Evolutionary conservation across 2,113 vertebrate species (phyloP), one percentile per base, ranked within the genome.

Genomic region (Pontoporia blainvillei): DNA sequence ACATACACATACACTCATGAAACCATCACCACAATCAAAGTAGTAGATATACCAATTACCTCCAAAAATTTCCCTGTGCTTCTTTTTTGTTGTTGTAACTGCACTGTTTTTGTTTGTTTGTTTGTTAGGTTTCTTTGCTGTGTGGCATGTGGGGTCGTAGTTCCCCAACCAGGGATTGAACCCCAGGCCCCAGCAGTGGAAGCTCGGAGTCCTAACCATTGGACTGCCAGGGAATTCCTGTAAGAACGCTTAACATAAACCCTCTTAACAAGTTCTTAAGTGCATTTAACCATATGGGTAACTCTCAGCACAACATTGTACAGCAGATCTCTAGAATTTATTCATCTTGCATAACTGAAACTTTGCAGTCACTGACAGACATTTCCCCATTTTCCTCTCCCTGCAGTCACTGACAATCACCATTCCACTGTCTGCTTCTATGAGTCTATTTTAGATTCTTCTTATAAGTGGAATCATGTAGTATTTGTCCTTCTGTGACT

Each of bases 361-460:
- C 61, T 67, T 34, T 23, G 29, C 5, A 34, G 6, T 57, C 5
- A 0, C 2, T 4, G 46, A 17, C 73, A 23, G 59, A 66, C 18
- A n/a, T 66, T 36, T 25, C 27, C 18, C n/a, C 34, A 4, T 82
- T 59, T 12, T 29, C 8, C 13, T 14, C 62, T 41, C 27, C 3
- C 3, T 15, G 4, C 31, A 11, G 27, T 10, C 36, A 34, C 52
- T 0, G 2, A 21, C 9, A 13, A 14, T 21, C 76, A n/a, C 10
- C 15, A 27, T n/a, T 20, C 8, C 6, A 20, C 29, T 20, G 49
- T 71, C 29, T 18, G 11, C 29, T 71, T n/a, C 75, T 57, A 15
- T 31, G 6, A 59, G 14, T 44, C 1, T 18, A 12, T 27, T 61
- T n/a, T 59, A 11, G 78, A 71, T 14, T 14, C 8, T 6, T 69